phyloP scores from a whole-genome alignment of 2,113 vertebrate genomes.

The Trichechus manatus region DNA sequence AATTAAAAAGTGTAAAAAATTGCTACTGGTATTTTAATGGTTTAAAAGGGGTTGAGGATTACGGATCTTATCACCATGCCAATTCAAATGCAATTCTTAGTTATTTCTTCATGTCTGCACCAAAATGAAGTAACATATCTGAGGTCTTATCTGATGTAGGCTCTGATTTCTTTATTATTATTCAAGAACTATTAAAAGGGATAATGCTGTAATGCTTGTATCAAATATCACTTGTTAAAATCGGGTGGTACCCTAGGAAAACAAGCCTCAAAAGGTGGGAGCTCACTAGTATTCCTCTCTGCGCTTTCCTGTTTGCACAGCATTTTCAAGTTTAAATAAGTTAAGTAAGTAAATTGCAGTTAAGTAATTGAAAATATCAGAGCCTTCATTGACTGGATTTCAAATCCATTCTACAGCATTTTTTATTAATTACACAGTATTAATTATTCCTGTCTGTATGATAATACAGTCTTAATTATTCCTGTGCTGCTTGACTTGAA shows the following conservation, averaged over 20 bases:
- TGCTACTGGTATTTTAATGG: neutral
- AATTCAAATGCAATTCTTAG: neutral
- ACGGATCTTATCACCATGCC: neutral
- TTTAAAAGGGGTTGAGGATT: neutral
- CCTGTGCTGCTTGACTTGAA: neutral
- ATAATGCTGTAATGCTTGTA: neutral
- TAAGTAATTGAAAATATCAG: neutral
- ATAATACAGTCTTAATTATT: neutral
- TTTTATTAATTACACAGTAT: neutral
- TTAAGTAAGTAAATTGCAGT: neutral
- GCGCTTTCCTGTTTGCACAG: neutral
- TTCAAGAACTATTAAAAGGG: slow-evolving; percentile 6
- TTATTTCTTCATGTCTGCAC: neutral
- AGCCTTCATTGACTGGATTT: neutral
- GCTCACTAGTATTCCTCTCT: neutral
- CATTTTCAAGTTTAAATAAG: neutral
- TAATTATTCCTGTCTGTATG: neutral
- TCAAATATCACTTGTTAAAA: slow-evolving; percentile 58
- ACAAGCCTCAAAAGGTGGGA: neutral
- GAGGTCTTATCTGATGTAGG: neutral
- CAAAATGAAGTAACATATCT: neutral
- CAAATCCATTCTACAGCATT: neutral
- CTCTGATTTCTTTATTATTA: slow-evolving; percentile 45
- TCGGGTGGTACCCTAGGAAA: neutral
- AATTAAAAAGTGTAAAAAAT: neutral